Evolutionary conservation across 30 jellyfish, hydroid and myxozoan species (phyloP), one percentile per base, ranked within the genome.

Genomic region (Cassiopea andromeda): DNA sequence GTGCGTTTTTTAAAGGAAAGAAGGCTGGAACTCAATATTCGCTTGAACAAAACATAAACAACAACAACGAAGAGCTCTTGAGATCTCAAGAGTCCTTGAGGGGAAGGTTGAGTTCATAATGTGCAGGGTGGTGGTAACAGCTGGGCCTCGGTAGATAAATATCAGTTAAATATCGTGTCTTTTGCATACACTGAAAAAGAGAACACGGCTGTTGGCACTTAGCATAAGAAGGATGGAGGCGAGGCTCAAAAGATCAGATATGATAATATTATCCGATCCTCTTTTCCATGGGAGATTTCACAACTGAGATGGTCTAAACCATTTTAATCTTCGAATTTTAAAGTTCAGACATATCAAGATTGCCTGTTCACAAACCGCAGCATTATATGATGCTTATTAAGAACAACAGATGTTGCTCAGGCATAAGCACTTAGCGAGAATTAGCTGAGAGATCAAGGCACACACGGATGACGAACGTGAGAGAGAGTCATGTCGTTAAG

Each of bases 361-460:
- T 70, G 79, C 79, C 54, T 70, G 79, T 70, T 19, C 4, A 10
- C 6, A 70, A 70, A 15, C 79, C 79, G 27, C 79, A 43, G 54
- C n/a, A 54, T 70, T 43, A 70, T 70, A 70, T 14, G 79, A 70
- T 70, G 79, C 57, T 70, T 70, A 70, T 70, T 16, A 70, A 70
- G 15, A 9, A 70, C 49, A 70, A 70, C 79, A 70, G 79, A 70
- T 70, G 79, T 43, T 70, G 79, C 16, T 70, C 79, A 70, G 18
- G 79, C 79, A 70, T 70, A 8, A 70, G 79, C 79, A 43, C 49
- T 70, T 70, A 70, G 27, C n/a, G 54, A 19, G 49, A 70, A 70
- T 18, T 70, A 70, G 50, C n/a, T 19, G 79, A 70, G 50, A 16
- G 73, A 64, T 64, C 64, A 54, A 3, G 12, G 10, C 7, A 54